A percentile compares a stretch with the other conserved stretches of the same genome.
phyloP scores from a whole-genome alignment of 2,113 vertebrate genomes.

The Anhinga anhinga region DNA sequence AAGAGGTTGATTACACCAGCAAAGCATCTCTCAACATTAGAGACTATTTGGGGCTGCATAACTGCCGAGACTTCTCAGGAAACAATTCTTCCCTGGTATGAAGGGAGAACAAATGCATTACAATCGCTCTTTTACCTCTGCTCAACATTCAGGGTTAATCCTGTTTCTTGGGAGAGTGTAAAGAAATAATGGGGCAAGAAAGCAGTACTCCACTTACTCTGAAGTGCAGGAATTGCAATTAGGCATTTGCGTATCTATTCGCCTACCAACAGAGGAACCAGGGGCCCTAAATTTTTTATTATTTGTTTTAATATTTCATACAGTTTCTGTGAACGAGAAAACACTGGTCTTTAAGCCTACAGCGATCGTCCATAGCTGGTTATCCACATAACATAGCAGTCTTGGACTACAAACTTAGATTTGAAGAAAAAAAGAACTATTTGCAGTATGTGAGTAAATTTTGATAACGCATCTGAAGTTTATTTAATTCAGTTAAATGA shows the following conservation, averaged over 20 bases:
- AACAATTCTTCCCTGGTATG: neutral
- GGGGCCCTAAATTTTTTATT: neutral
- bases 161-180: neutral
- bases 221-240: neutral
- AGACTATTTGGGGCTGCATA: neutral
- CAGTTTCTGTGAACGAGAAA: neutral
- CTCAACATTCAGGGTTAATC: neutral
- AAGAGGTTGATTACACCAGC: neutral
- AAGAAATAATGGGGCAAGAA: neutral
- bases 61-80: neutral
- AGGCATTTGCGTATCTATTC: neutral
- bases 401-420: neutral
- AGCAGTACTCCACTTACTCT: neutral
- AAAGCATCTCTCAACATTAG: neutral
- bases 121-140: neutral
- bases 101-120: neutral
- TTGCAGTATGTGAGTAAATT: neutral
- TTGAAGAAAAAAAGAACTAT: neutral
- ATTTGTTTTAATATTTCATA: neutral
- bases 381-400: neutral
- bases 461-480: neutral
- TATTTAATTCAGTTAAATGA: neutral
- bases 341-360: neutral
- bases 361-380: neutral
- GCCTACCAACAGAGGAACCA: neutral